phyloP scores from a whole-genome alignment of 2,797 vertebrate genomes.

The Lemur catta region DNA sequence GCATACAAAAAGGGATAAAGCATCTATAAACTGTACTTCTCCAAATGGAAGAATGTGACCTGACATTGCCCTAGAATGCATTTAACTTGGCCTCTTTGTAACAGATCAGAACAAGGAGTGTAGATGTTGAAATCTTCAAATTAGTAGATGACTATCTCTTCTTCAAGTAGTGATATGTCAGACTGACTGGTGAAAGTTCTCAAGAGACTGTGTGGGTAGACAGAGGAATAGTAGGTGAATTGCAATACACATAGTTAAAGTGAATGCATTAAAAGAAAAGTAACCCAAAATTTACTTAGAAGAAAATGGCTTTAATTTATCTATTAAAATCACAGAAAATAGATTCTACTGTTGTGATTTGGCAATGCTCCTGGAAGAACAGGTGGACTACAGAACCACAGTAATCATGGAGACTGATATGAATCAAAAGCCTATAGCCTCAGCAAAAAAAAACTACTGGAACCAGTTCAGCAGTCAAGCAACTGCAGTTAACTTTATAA shows the following conservation, averaged over 20 bases:
- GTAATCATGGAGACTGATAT: slow-evolving; percentile 86
- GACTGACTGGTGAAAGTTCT: not conserved
- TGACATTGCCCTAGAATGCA: not conserved
- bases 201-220: not conserved
- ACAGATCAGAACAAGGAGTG: not conserved
- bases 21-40: not conserved
- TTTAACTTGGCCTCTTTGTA: not conserved
- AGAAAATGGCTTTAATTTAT: not conserved
- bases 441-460: slow-evolving; percentile 90
- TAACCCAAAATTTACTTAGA: not conserved
- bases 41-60: not conserved
- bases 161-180: not conserved
- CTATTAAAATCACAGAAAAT: slow-evolving; percentile 3
- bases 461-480: slow-evolving; percentile 91
- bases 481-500: slow-evolving; percentile 94
- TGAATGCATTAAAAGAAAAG: not conserved
- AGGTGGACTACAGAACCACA: not conserved
- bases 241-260: not conserved
- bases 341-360: not conserved
- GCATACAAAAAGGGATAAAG: not conserved
- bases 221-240: not conserved
- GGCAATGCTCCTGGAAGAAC: not conserved
- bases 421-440: slow-evolving; percentile 92
- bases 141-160: not conserved
- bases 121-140: not conserved